phyloP scores from a whole-genome alignment of 2,797 vertebrate genomes.

The Limnodromus scolopaceus region DNA sequence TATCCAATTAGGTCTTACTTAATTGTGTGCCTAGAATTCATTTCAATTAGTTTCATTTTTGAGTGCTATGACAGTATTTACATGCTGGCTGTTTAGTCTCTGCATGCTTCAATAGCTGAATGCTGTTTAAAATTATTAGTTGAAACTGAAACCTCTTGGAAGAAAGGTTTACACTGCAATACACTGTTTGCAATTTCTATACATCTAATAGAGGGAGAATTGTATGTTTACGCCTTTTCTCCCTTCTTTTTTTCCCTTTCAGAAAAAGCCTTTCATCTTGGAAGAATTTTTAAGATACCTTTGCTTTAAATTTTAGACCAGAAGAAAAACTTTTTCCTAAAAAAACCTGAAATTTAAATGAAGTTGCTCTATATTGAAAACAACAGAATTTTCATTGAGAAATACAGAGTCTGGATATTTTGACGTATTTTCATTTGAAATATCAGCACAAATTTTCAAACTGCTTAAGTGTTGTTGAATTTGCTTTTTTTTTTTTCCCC shows the following conservation, averaged over 20 bases:
- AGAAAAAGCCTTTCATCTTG: background rate
- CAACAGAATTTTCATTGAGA: background rate
- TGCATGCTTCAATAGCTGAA: background rate
- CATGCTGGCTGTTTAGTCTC: background rate
- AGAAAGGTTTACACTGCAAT: background rate
- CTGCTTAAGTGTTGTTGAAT: background rate
- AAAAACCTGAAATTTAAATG: background rate
- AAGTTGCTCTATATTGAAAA: background rate
- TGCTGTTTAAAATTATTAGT: background rate
- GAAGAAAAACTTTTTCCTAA: background rate
- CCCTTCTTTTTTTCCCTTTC: background rate
- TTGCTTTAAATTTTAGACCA: background rate
- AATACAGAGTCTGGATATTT: background rate
- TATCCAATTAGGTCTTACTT: background rate
- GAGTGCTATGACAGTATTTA: background rate
- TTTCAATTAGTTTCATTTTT: background rate
- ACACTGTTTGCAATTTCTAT: background rate
- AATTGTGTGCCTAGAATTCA: background rate
- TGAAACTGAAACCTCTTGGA: background rate
- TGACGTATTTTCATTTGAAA: background rate
- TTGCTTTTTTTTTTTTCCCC: background rate
- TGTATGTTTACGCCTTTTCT: background rate
- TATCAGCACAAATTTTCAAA: background rate
- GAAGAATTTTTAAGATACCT: rapidly evolving
- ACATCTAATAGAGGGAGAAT: background rate